Evolutionary conservation across 2,113 vertebrate genomes (phyloP).

Genomic region (Hemicordylus capensis): DNA sequence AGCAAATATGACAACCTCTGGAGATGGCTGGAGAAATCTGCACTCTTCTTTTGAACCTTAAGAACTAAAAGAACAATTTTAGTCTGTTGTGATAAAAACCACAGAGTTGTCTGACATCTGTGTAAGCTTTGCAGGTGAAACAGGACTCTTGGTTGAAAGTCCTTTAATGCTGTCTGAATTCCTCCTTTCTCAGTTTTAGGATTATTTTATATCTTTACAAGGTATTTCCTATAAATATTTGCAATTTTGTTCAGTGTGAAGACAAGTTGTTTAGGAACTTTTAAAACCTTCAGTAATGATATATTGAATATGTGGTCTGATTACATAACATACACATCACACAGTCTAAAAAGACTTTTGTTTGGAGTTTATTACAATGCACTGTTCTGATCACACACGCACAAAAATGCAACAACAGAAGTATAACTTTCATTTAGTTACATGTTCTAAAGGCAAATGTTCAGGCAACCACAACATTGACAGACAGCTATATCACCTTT

Average conservation of each 20-base stretch:
- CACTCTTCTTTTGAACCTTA: neutral
- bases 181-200: neutral
- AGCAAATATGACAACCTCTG: neutral
- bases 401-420: neutral
- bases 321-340: neutral
- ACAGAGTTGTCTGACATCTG: neutral
- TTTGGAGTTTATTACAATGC: neutral
- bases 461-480: neutral
- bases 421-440: neutral
- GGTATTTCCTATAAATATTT: neutral
- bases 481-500: neutral
- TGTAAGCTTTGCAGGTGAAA: neutral
- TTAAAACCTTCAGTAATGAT: neutral
- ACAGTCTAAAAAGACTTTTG: neutral
- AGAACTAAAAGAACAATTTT: neutral
- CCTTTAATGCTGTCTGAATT: neutral
- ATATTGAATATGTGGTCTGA: neutral
- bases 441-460: neutral
- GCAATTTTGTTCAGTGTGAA: neutral
- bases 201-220: neutral
- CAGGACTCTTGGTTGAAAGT: too few species aligned
- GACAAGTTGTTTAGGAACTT: neutral
- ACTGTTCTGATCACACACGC: neutral
- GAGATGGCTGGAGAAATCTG: neutral
- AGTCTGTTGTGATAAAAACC: neutral